These are phyloP conservation scores for Catocala fraxini DNA, from an alignment of 2,888 invertebrate species.

Conservation along the genomic window DNA sequence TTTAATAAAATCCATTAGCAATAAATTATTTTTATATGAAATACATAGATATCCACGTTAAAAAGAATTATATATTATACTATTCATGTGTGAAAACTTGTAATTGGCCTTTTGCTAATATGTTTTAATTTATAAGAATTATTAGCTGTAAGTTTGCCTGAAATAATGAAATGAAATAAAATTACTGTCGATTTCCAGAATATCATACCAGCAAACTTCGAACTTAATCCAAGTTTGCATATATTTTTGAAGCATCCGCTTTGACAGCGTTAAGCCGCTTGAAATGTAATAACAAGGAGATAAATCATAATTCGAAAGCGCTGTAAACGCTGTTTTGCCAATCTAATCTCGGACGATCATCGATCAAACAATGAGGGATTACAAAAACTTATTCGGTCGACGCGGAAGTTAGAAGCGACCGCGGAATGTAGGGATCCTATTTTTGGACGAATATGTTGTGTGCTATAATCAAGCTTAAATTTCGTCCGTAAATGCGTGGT, in stretches of 20 bases:
- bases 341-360: slow-evolving; percentile 48
- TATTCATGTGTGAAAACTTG: no score
- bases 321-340: slow-evolving; percentile 42
- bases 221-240: slow-evolving; percentile 37
- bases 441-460: no score
- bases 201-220: slow-evolving; percentile 31
- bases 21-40: no score
- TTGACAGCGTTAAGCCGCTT: slow-evolving; percentile 34
- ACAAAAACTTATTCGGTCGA: slow-evolving; percentile 43
- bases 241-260: slow-evolving; percentile 35
- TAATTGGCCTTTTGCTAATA: no score
- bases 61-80: no score
- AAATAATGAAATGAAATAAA: no score
- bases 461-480: no score
- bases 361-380: slow-evolving; percentile 55
- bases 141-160: no score
- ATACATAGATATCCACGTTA: no score
- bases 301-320: slow-evolving; percentile 45
- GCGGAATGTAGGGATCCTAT: slow-evolving; percentile 1
- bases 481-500: no score
- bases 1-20: no score
- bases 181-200: slow-evolving; percentile 26
- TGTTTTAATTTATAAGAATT: no score
- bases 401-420: slow-evolving; percentile 26
- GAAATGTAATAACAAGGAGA: slow-evolving; percentile 38